Evolutionary conservation across 2,888 invertebrate species (phyloP).

Genomic region (Drosophila mercatorum): DNA sequence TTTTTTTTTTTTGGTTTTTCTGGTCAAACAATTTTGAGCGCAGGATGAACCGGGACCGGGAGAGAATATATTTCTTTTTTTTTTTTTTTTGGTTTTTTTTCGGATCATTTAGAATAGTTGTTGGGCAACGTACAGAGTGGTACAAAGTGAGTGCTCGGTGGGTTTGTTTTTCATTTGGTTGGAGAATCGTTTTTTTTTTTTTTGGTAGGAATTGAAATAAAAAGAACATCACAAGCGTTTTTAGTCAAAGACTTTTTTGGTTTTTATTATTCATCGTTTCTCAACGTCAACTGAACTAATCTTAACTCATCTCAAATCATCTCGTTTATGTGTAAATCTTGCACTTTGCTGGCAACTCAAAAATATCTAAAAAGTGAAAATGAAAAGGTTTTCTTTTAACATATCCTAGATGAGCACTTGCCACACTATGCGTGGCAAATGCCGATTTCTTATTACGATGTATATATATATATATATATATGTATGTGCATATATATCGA

Average conservation of each 20-base stretch:
- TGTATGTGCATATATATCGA: conserved; percentile 18
- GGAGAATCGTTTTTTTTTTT: conserved; percentile 35
- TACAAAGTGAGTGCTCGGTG: conserved; percentile 63
- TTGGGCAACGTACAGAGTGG: conserved; percentile 64
- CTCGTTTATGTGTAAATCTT: conserved; percentile 10
- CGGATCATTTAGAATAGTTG: conserved; percentile 32
- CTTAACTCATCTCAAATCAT: conserved; percentile 30
- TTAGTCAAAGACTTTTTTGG: conserved; percentile 84
- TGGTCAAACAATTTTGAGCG: conserved; percentile 55
- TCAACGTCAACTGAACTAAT: conserved; percentile 48
- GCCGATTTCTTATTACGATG: neutral
- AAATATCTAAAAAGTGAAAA: conserved; percentile 44
- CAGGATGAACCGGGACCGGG: conserved; percentile 51
- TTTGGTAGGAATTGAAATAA: conserved; percentile 59
- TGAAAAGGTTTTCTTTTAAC: conserved; percentile 29
- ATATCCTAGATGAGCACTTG: conserved; percentile 44
- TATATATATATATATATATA: conserved; percentile 21
- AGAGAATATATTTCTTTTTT: conserved; percentile 17
- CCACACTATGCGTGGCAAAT: conserved; percentile 4
- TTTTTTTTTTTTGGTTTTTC: conserved; percentile 16
- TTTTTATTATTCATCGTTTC: conserved; percentile 74
- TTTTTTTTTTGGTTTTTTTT: conserved; percentile 17
- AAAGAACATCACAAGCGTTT: conserved; percentile 84
- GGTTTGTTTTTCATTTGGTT: conserved; percentile 54
- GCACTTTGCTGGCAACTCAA: conserved; percentile 44